A percentile compares a stretch with the other conserved stretches of the same genome.
phyloP scores from a whole-genome alignment of 2,797 vertebrate species.

The Cottoperca gobio region DNA sequence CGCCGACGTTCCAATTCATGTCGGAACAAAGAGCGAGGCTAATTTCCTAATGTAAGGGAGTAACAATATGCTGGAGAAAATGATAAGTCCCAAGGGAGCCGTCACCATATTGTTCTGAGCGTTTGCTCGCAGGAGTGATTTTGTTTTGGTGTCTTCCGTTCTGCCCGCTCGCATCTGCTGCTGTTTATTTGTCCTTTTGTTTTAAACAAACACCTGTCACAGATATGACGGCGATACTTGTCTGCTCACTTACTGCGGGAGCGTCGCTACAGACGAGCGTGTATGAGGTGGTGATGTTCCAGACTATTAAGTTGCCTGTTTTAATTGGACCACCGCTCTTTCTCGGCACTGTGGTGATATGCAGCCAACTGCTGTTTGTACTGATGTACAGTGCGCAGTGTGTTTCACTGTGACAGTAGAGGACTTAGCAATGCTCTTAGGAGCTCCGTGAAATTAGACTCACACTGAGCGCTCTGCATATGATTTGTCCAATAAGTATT shows the following conservation, averaged over 20 bases:
- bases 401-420: conserved; percentile 53
- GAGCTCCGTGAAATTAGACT: conserved; percentile 32
- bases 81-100: conserved; percentile 57
- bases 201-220: conserved; percentile 71
- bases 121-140: conserved; percentile 51
- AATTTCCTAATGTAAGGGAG: conserved; percentile 57
- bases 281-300: conserved; percentile 62
- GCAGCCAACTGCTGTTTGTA: conserved; percentile 54
- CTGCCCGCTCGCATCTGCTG: conserved; percentile 43
- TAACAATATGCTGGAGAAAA: conserved; percentile 60
- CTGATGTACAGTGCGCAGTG: conserved; percentile 28
- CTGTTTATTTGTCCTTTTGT: conserved; percentile 63
- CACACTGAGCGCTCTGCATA: conserved; percentile 28
- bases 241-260: conserved; percentile 61
- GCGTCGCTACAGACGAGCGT: conserved; percentile 27
- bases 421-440: conserved; percentile 31
- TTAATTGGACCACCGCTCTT: conserved; percentile 71
- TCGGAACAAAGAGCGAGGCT: conserved; percentile 52
- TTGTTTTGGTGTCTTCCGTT: conserved; percentile 43
- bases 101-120: conserved; percentile 53
- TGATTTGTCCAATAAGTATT: conserved; percentile 10
- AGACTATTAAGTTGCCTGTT: conserved; percentile 62
- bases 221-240: conserved; percentile 64
- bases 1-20: conserved; percentile 56
- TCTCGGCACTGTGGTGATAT: conserved; percentile 34